Evolutionary conservation across 2,113 vertebrate genomes (phyloP), one percentile per base, ranked within the genome.

Genomic region (Polyodon spathula): DNA sequence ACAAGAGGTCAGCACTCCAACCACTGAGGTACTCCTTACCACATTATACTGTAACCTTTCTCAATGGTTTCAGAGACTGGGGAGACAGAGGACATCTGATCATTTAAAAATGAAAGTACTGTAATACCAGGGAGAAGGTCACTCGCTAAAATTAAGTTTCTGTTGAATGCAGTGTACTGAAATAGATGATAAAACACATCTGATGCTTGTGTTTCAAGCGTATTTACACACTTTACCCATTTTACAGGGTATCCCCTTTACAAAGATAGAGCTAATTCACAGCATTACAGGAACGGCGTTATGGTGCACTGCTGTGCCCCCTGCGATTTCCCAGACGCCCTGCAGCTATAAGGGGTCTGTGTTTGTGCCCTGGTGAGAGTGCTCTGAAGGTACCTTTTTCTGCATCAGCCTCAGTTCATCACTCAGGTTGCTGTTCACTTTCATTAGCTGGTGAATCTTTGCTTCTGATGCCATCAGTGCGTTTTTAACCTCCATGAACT

Each of bases 371-470:
- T 73, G 68, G 76, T 67, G 76, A 43, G 73, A 78, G 60, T 66
- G 64, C 63, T 57, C 59, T 60, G 80, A 38, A 52, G 78, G 87
- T 97, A 98, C 95, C 93, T 98, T 97, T 90, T 94, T 95, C 86
- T 97, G 94, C 93, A 97, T 93, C 72, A 92, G 80, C 73, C 91
- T 89, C 82, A 98, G 86, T 83, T 98, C 93, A 65, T 96, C 93
- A 16, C 88, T 97, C 85, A 98, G 82, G 87, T 89, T 90, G 86
- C 83, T 90, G 86, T 97, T 97, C 80, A 93, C 92, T 77, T 93
- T 97, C 92, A 95, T 90, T 70, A 98, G 79, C 78, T 97, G 88
- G 76, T 97, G 94, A 73, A 97, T 95, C 86, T 94, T 97, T 61
- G 89, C 90, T 79, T 98, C 94, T 8, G 95, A 98, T 73, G 85